Evolutionary conservation across 1,140 invertebrate species (phyloP).

Genomic region (Nylanderia fulva): DNA sequence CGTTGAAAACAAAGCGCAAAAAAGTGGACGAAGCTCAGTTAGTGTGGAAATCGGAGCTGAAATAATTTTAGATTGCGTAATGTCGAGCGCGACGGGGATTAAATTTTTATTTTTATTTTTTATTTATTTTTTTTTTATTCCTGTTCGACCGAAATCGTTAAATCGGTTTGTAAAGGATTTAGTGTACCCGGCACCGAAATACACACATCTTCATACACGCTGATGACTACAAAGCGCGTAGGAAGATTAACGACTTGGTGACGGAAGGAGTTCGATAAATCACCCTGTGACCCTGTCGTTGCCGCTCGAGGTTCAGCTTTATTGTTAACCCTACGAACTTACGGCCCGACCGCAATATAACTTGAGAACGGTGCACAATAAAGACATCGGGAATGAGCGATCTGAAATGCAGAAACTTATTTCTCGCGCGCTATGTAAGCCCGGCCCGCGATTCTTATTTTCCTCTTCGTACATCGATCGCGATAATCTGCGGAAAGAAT

Average conservation of each 20-base stretch:
- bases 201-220: slow-evolving; percentile 69
- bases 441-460: not conserved
- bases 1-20: not conserved
- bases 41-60: slow-evolving; percentile 6
- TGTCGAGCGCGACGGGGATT: slow-evolving; percentile 34
- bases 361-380: slow-evolving; percentile 38
- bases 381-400: slow-evolving; percentile 56
- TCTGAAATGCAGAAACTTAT: slow-evolving; percentile 50
- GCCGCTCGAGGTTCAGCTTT: slow-evolving; percentile 55
- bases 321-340: slow-evolving; percentile 49
- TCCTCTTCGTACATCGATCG: slow-evolving; percentile 11
- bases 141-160: slow-evolving; percentile 28
- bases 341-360: slow-evolving; percentile 1
- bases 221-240: slow-evolving; percentile 65
- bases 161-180: slow-evolving; percentile 35
- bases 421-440: slow-evolving; percentile 8
- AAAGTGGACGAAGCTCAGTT: not conserved
- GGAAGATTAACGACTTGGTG: slow-evolving; percentile 69
- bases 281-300: slow-evolving; percentile 61
- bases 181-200: slow-evolving; percentile 21
- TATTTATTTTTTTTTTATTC: not conserved
- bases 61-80: slow-evolving; percentile 45
- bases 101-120: slow-evolving; percentile 11
- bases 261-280: slow-evolving; percentile 74
- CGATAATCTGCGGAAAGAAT: slow-evolving; percentile 34